A percentile compares a stretch with the other conserved stretches of the same genome.
phyloP scores from a whole-genome alignment of 1,140 invertebrate genomes.

The Telenomus remus region DNA sequence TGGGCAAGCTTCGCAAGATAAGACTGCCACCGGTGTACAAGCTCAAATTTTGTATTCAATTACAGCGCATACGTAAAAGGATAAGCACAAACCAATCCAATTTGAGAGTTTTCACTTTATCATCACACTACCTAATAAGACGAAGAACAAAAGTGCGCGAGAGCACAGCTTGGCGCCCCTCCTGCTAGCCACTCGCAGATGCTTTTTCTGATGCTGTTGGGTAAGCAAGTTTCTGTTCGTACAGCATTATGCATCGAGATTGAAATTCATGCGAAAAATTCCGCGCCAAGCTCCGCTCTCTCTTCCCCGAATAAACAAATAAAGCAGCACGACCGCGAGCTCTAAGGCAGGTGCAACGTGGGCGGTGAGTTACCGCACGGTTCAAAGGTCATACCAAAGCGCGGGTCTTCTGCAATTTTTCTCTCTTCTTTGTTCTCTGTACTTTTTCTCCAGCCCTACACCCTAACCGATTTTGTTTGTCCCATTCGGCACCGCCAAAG shows the following conservation, averaged over 20 bases:
- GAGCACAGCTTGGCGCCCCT: not conserved
- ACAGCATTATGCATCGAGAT: slow-evolving; percentile 51
- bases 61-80: not conserved
- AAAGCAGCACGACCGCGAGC: slow-evolving; percentile 65
- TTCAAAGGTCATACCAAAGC: slow-evolving; percentile 67
- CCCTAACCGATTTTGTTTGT: slow-evolving; percentile 23
- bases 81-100: slow-evolving; percentile 33
- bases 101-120: slow-evolving; percentile 8
- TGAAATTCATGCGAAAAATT: slow-evolving; percentile 63
- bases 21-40: slow-evolving; percentile 14
- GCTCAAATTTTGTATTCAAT: not conserved
- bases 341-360: slow-evolving; percentile 71
- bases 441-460: slow-evolving; percentile 27
- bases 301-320: slow-evolving; percentile 68
- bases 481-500: too few species aligned
- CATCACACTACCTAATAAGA: not conserved
- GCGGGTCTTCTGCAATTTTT: slow-evolving; percentile 64
- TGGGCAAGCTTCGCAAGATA: slow-evolving; percentile 36
- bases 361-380: slow-evolving; percentile 71
- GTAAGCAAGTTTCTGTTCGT: slow-evolving; percentile 28
- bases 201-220: too few species aligned
- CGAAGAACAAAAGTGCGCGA: not conserved
- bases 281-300: slow-evolving; percentile 52
- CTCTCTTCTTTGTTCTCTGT: slow-evolving; percentile 57
- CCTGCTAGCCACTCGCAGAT: too few species aligned